Conservation (phyloP, 2,888 invertebrate genomes). For the Epistrophella euchroma region DNA sequence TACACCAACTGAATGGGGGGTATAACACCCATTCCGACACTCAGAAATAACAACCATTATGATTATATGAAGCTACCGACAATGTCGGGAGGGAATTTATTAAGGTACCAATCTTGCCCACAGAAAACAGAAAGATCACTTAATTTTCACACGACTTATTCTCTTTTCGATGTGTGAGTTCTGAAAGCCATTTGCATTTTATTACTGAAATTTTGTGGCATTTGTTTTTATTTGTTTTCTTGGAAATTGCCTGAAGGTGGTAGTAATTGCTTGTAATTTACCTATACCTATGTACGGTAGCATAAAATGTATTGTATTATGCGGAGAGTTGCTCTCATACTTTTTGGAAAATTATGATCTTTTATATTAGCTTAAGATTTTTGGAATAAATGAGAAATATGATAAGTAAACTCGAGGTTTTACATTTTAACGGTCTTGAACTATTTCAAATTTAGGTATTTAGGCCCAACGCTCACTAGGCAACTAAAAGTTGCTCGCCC, state of each 20-base stretch:
- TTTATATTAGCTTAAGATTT: too few species aligned
- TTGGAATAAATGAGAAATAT: too few species aligned
- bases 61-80: conserved; percentile 22
- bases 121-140: conserved; percentile 56
- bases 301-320: background rate
- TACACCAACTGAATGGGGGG: conserved; percentile 38
- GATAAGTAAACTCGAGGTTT: too few species aligned
- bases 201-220: conserved; percentile 64
- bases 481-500: too few species aligned
- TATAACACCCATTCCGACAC: conserved; percentile 53
- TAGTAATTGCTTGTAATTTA: conserved; percentile 60
- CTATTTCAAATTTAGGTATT: too few species aligned
- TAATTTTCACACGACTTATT: conserved; percentile 64
- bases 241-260: conserved; percentile 45
- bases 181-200: conserved; percentile 66
- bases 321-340: background rate
- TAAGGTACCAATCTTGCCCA: conserved; percentile 5
- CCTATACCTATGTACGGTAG: conserved; percentile 29
- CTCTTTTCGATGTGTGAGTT: conserved; percentile 63
- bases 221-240: conserved; percentile 49
- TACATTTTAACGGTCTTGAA: too few species aligned
- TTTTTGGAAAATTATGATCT: background rate
- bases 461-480: too few species aligned
- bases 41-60: conserved; percentile 39
- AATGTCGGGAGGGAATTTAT: conserved; percentile 9